Evolutionary conservation across 2,113 vertebrate species (phyloP), one percentile per base, ranked within the genome.

Genomic region (Platichthys flesus): DNA sequence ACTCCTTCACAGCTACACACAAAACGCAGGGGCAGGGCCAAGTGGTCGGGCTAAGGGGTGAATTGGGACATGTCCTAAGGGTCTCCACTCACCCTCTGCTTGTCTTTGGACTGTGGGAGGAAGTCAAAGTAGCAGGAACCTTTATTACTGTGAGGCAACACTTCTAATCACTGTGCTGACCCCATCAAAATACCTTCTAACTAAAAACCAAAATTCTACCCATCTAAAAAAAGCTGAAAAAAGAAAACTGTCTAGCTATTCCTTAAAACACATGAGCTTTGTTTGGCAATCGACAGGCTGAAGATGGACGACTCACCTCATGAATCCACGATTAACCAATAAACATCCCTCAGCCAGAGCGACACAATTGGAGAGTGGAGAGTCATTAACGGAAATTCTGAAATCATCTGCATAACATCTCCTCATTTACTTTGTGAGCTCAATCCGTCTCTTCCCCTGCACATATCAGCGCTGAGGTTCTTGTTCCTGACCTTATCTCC

Each of bases 401-500:
- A 71, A 79, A 64, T 72, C 58, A 76, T 79, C 72, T 49, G 54
- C 65, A 77, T 65, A 75, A 75, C 78, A 75, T 71, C 23, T 45
- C 37, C 18, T 77, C 14, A 59, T 72, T 57, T 49, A 77, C 60
- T 59, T 70, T 21, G 45, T 9, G 12, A 3, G 16, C 67, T 69
- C 59, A 59, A 59, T 70, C 52, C 35, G 35, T 71, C 40, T 52
- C 73, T 57, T 67, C 35, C 9, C 62, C 65, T 60, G 68, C 26
- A 45, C 47, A 67, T 54, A 59, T 71, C 54, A 81, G 69, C 58
- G 58, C 23, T 4, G 58, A 8, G 47, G 42, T 24, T 76, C 47
- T 42, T 45, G 51, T 63, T 81, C 67, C 71, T 81, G 78, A 69
- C 72, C 68, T 76, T 71, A 80, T 79, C 75, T 78, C 61, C 73